Evolutionary conservation across 2,113 vertebrate species (phyloP).

Genomic region (Desmodus rotundus): DNA sequence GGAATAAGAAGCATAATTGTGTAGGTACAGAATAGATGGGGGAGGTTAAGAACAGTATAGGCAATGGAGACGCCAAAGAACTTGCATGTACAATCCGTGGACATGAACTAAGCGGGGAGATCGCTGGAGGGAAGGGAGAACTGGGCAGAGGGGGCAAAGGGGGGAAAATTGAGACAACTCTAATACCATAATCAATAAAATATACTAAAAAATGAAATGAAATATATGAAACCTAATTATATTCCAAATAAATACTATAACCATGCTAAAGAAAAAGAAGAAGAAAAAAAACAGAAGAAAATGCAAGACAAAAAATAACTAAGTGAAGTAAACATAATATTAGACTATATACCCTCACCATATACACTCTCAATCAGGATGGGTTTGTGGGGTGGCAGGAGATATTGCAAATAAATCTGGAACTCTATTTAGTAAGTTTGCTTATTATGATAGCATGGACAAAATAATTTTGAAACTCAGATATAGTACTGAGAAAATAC

Average conservation of each 20-base stretch:
- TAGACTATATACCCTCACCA: not conserved
- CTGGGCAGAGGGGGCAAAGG: too few species aligned
- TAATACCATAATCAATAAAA: too few species aligned
- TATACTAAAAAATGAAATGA: constrained; percentile 4
- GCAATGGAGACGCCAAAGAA: too few species aligned
- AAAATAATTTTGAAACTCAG: constrained; percentile 19
- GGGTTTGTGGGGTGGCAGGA: not conserved
- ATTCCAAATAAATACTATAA: constrained; percentile 39
- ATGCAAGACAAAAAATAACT: constrained; percentile 7
- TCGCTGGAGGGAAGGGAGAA: too few species aligned
- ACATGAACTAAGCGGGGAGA: too few species aligned
- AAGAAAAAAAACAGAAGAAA: not conserved
- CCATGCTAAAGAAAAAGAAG: constrained; percentile 2
- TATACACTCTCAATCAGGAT: not conserved
- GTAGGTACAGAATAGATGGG: too few species aligned
- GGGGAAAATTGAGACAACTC: too few species aligned
- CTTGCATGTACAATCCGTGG: too few species aligned
- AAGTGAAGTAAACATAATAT: constrained; percentile 34
- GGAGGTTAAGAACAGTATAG: too few species aligned
- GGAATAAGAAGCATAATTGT: too few species aligned
- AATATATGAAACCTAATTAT: constrained; percentile 10
- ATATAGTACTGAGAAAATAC: constrained; percentile 2
- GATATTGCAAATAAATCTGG: constrained; percentile 3
- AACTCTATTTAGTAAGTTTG: constrained; percentile 14
- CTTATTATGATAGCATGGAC: not conserved